Conservation (phyloP, 2,888 invertebrate species). For the Andrena praecox region DNA sequence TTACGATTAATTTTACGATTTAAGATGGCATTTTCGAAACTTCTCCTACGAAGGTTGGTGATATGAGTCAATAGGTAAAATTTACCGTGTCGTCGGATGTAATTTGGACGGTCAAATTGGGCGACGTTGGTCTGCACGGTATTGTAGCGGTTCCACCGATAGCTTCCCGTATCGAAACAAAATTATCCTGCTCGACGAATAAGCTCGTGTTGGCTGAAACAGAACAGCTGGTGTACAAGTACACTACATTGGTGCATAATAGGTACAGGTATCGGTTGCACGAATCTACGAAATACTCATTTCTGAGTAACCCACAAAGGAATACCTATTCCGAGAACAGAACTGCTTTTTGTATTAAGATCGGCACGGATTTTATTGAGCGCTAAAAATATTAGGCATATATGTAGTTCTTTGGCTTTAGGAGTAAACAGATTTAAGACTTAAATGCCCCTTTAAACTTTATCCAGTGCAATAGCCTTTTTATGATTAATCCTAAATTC, state of each 20-base stretch:
- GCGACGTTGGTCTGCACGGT: slow-evolving; percentile 89
- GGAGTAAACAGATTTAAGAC: too few relatives aligned
- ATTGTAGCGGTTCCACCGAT: slow-evolving; percentile 85
- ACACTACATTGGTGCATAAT: neutral
- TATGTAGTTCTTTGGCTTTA: too few relatives aligned
- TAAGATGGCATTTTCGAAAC: neutral
- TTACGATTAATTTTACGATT: neutral
- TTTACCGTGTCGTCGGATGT: slow-evolving; percentile 44
- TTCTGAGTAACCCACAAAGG: neutral
- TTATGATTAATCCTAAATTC: too few relatives aligned
- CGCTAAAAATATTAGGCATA: too few relatives aligned
- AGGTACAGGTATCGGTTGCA: neutral
- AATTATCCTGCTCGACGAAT: slow-evolving; percentile 82
- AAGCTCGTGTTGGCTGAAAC: slow-evolving; percentile 85
- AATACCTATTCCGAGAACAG: too few relatives aligned
- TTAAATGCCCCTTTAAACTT: too few relatives aligned
- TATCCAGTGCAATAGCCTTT: too few relatives aligned
- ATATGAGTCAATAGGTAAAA: neutral
- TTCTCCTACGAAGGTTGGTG: neutral
- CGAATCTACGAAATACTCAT: slow-evolving; percentile 4
- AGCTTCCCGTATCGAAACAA: slow-evolving; percentile 64
- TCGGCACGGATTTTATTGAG: too few relatives aligned
- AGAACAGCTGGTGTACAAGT: slow-evolving; percentile 1
- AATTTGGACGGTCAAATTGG: slow-evolving; percentile 85
- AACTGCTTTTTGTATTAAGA: too few relatives aligned